Conservation (phyloP, 2,797 vertebrate species). For the Pseudocheirus occidentalis region DNA sequence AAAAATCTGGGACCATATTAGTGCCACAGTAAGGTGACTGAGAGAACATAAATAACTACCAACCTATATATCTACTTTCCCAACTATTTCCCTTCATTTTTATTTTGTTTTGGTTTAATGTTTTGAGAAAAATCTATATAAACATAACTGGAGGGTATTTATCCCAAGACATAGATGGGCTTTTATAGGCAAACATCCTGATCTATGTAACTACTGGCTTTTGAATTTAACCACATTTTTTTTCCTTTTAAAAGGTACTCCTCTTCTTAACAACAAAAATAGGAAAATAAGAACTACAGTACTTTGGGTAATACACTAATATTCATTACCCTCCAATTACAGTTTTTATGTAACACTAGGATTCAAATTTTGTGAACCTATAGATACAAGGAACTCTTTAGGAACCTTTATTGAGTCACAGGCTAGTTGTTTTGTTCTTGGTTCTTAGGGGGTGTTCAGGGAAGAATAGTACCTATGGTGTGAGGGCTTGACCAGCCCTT, state of each 20-base stretch:
- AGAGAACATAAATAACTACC: not conserved
- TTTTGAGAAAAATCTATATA: too few relatives aligned
- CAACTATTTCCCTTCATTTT: not conserved
- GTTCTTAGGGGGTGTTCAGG: not conserved
- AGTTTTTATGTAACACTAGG: not conserved
- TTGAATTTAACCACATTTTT: conserved; percentile 4
- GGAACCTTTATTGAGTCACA: not conserved
- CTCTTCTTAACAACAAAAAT: conserved; percentile 7
- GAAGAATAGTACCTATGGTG: too few relatives aligned
- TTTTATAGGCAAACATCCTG: not conserved
- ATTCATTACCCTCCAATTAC: not conserved
- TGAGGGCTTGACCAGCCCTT: not conserved
- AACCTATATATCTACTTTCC: not conserved
- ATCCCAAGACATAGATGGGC: not conserved
- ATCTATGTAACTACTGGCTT: not conserved
- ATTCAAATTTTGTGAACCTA: not conserved
- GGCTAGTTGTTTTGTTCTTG: not conserved
- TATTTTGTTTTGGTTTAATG: too few relatives aligned
- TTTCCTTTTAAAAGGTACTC: not conserved
- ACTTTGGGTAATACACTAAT: not conserved
- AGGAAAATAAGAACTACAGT: not conserved
- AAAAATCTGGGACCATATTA: not conserved
- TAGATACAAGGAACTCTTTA: not conserved
- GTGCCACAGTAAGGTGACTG: not conserved
- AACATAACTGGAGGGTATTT: not conserved